These are phyloP conservation scores for Agrotis segetum DNA, from an alignment of 2,888 invertebrate genomes.

Conservation along the genomic window DNA sequence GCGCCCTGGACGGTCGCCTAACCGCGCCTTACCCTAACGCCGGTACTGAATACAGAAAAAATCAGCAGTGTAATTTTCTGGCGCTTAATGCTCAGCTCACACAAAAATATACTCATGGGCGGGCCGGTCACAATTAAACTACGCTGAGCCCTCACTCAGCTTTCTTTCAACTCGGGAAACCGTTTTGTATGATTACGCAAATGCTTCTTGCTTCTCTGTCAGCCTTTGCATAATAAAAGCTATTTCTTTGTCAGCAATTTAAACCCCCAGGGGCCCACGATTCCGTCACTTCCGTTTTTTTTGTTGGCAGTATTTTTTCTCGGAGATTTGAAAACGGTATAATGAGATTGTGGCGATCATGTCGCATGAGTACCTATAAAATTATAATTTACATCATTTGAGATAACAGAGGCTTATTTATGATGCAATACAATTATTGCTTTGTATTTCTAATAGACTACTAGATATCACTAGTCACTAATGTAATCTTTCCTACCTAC, in stretches of 20 bases:
- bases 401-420: not conserved
- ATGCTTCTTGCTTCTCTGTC: conserved; percentile 15
- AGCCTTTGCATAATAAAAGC: conserved; percentile 27
- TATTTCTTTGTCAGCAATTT: conserved; percentile 26
- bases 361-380: conserved; percentile 24
- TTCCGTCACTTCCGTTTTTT: conserved; percentile 30
- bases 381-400: conserved; percentile 29
- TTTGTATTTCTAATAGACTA: not conserved
- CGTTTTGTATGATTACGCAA: conserved; percentile 19
- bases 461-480: not conserved
- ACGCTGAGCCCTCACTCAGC: not conserved
- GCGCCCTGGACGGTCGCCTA: too few relatives aligned
- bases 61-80: too few relatives aligned
- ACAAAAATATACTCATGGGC: too few relatives aligned
- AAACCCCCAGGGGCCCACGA: conserved; percentile 9
- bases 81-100: too few relatives aligned
- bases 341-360: conserved; percentile 42
- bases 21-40: too few relatives aligned
- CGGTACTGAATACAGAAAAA: too few relatives aligned
- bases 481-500: not conserved
- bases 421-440: too few relatives aligned
- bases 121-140: too few relatives aligned
- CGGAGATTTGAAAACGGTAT: conserved; percentile 36
- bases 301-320: conserved; percentile 17
- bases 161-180: not conserved